Evolutionary conservation across 92 coral and sea anemone species (phyloP), one percentile per base, ranked within the genome.

Genomic region (Heteractis magnifica): DNA sequence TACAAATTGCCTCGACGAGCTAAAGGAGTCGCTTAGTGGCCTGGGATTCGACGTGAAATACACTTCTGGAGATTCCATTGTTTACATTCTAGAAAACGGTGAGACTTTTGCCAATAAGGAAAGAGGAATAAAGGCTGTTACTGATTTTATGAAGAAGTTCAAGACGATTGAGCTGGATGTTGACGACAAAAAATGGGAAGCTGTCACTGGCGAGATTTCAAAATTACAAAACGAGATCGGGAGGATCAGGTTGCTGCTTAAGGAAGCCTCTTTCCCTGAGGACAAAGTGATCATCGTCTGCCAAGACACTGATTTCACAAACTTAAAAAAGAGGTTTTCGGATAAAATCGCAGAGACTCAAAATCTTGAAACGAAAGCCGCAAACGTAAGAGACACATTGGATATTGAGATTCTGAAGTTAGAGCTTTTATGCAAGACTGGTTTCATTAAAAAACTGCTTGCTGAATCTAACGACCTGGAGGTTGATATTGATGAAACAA

Each of bases 341-440:
- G 62, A 87, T 18, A 49, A 82, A 56, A 11, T 92, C 18, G 77
- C 79, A 34, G 86, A 64, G 13, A 81, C 90, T 26, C 77, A 86
- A 74, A 76, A 80, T 1, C 87, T 88, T 53, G 95, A 94, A 76
- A 81, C 75, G 49, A 88, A 79, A 52, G 90, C 91, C 55, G 71
- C 88, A 19, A 83, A 89, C 55, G 77, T 85, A 64, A 84, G 49
- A 52, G 77, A 76, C 13, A 84, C 77, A 6, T 71, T 82, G 11
- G 71, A 77, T 51, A 84, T 88, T 71, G 88, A 90, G 3, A 83
- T 83, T 75, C 89, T 88, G 49, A 87, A 87, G 56, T 51, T 92
- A n/a, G 74, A 70, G 52, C 83, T 94, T 44, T 52, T 94, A 81
- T 87, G 84, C 13, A 26, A 1, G 34, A 26, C 34, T 26, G 34